Evolutionary conservation across 2,113 vertebrate species (phyloP).

Genomic region (Eretmochelys imbricata): DNA sequence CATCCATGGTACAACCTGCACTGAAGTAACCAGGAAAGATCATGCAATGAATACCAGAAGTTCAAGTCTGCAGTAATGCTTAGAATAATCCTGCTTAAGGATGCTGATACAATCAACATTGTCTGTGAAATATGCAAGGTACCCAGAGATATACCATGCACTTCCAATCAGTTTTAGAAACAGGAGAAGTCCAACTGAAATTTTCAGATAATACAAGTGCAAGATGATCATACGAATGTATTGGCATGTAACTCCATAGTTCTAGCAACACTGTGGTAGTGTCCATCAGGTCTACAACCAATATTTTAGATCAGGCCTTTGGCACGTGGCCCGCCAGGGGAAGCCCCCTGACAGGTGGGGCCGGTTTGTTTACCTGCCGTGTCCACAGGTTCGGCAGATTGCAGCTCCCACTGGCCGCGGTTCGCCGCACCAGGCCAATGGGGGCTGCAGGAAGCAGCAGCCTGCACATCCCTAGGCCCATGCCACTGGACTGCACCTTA

Average conservation of each 20-base stretch:
- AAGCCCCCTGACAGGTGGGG: too few relatives aligned
- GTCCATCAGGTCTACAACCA: neutral
- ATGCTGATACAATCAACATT: rapidly evolving
- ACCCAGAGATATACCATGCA: rapidly evolving
- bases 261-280: neutral
- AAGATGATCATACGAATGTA: neutral
- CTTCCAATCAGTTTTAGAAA: neutral
- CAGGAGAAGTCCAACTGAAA: neutral
- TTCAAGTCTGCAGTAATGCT: neutral
- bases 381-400: too few relatives aligned
- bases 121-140: neutral
- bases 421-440: too few relatives aligned
- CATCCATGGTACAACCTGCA: neutral
- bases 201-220: neutral
- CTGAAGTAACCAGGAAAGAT: neutral
- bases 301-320: neutral
- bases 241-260: neutral
- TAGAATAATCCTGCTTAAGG: neutral
- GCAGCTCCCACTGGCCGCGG: too few relatives aligned
- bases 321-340: too few relatives aligned
- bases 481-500: neutral
- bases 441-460: too few relatives aligned
- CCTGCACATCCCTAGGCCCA: too few relatives aligned
- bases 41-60: neutral
- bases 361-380: too few relatives aligned